A percentile compares a stretch with the other conserved stretches of the same genome.
Conservation (phyloP, 92 coral and sea anemone species). For the Actinostola sp. region DNA sequence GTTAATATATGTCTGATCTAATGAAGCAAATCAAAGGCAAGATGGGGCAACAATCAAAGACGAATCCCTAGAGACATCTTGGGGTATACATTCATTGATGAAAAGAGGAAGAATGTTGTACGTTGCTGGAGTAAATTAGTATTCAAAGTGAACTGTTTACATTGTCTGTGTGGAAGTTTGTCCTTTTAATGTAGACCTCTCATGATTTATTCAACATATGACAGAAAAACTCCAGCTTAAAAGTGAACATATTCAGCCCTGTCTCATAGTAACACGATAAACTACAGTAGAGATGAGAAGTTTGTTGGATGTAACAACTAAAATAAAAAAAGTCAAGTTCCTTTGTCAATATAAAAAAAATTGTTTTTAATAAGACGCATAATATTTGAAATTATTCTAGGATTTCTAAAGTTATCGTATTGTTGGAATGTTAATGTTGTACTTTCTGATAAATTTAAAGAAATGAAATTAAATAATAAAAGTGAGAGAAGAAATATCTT, state of each 20-base stretch:
- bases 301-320: background rate
- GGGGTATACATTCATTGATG: background rate
- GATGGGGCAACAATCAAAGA: background rate
- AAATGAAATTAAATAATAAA: background rate
- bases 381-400: too few species aligned
- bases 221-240: slow-evolving; percentile 7
- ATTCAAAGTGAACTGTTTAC: slow-evolving; percentile 18
- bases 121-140: slow-evolving; percentile 4
- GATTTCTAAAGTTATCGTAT: too few species aligned
- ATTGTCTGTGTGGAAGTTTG: slow-evolving; percentile 30
- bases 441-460: background rate
- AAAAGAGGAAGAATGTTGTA: background rate
- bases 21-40: background rate
- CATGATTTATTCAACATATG: slow-evolving; percentile 36
- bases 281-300: background rate
- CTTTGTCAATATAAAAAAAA: background rate
- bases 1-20: background rate
- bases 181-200: slow-evolving; percentile 31
- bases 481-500: background rate
- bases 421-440: too few species aligned
- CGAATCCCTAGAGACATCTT: background rate
- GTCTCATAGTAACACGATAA: background rate
- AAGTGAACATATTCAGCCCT: background rate
- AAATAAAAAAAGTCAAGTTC: background rate
- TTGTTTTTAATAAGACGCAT: background rate